A percentile compares a stretch with the other conserved stretches of the same genome.
phyloP scores from a whole-genome alignment of 2,797 vertebrate genomes.

The Vireo griseus region DNA sequence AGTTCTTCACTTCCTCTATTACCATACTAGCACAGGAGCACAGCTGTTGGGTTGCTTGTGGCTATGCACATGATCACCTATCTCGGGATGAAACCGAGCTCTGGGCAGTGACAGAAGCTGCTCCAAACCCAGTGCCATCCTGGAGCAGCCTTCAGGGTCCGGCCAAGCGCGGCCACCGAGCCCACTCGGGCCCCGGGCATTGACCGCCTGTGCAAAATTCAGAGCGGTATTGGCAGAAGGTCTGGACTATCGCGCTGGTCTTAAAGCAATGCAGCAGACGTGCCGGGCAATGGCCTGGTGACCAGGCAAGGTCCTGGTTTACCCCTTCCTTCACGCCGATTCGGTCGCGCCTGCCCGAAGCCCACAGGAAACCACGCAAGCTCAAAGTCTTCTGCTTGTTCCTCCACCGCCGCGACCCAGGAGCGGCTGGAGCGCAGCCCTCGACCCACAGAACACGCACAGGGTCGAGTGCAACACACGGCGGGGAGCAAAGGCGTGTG shows the following conservation, averaged over 20 bases:
- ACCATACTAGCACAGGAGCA: background rate
- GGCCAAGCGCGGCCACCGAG: too few species aligned
- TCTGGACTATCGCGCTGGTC: rapidly evolving
- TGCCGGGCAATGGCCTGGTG: background rate
- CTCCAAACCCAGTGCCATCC: background rate
- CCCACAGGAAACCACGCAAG: rapidly evolving
- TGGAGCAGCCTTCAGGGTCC: background rate
- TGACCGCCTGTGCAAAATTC: background rate
- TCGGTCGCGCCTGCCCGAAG: background rate
- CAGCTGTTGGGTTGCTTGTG: background rate
- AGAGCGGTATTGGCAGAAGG: rapidly evolving
- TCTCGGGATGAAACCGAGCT: background rate
- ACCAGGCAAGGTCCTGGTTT: background rate
- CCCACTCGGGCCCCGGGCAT: background rate
- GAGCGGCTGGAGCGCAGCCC: background rate
- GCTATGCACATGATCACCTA: rapidly evolving
- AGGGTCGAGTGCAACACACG: rapidly evolving
- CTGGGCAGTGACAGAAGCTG: background rate
- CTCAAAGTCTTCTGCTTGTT: rapidly evolving
- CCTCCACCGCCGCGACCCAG: background rate
- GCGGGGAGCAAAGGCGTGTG: rapidly evolving
- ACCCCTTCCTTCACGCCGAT: background rate
- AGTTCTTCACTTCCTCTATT: background rate
- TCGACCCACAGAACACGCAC: rapidly evolving
- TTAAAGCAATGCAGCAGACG: background rate